Conservation (phyloP, 2,113 vertebrate species). For the Coreoperca whiteheadi region DNA sequence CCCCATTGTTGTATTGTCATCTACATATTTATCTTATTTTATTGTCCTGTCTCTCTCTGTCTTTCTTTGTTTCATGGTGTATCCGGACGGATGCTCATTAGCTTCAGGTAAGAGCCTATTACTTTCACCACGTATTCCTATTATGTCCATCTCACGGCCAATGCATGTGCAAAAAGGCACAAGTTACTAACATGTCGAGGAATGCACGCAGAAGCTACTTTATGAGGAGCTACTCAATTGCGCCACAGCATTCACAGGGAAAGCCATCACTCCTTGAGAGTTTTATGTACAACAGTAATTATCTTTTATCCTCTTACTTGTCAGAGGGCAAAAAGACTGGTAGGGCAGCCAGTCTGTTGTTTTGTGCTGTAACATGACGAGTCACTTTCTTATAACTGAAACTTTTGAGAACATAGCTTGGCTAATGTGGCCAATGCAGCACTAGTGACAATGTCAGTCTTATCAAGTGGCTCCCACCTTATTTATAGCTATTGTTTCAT, state of each 20-base stretch:
- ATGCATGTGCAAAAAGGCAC: neutral
- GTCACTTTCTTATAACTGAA: neutral
- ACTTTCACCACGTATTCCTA: neutral
- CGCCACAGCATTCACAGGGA: neutral
- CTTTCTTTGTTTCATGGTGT: neutral
- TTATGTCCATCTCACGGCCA: constrained; percentile 1
- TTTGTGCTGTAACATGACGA: neutral
- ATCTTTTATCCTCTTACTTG: constrained; percentile 14
- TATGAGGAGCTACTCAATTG: neutral
- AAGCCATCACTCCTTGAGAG: neutral
- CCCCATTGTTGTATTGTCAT: neutral
- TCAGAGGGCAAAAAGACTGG: neutral
- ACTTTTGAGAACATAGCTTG: neutral
- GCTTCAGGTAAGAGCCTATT: constrained; percentile 77
- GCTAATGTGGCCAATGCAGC: neutral
- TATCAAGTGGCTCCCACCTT: neutral
- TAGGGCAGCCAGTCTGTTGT: neutral
- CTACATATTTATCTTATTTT: constrained; percentile 4
- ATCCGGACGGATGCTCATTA: constrained; percentile 36
- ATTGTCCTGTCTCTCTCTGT: constrained; percentile 18
- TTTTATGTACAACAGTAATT: constrained; percentile 15
- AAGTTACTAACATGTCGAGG: neutral
- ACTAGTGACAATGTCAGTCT: neutral
- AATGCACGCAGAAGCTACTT: neutral
- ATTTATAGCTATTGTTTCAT: constrained; percentile 3